Evolutionary conservation across 2,888 invertebrate species (phyloP), one percentile per base, ranked within the genome.

Genomic region (Deilephila porcellus): DNA sequence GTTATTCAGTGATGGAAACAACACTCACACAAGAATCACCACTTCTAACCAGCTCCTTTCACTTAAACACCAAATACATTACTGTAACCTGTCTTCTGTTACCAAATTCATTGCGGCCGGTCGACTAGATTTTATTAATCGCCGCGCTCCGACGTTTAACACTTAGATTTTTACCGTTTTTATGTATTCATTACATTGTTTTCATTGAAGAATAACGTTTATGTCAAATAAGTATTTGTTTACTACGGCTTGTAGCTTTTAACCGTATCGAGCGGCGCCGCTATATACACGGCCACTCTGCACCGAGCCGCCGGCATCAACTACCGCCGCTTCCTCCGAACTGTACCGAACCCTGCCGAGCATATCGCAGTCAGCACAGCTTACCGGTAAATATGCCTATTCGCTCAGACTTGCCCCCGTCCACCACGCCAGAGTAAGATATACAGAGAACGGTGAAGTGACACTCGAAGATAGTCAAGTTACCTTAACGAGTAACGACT

Each of bases 41-140:
- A 86, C 84, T 85, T 81, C 83, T 83, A 85, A 85, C 82, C 80
- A 85, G 82, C 87, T 86, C 90, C 93, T 93, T 93, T 93, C 93
- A 93, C 93, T 91, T 85, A 88, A 86, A 88, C 87, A 87, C 87
- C 83, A 86, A 85, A 86, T 84, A 85, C 86, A 85, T 83, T 84
- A 81, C 83, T 45, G 45, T 45, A 86, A 88, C 85, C 85, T 86
- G 85, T 82, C 86, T 83, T 85, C 85, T 85, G 80, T 88, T 85
- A 85, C 83, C 79, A 85, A 90, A 91, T 88, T 91, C 92, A 91
- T 85, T 80, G 86, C 85, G 84, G 83, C 84, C 91, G 91, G 89
- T 83, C 85, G 81, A 76, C 88, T 91, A 86, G 93, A 90, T 91
- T 86, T 67, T 78, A 79, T 73, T 71, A 75, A 73, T 71, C 32